These are phyloP conservation scores for Drosophila equinoxialis DNA, from an alignment of 1,140 invertebrate species.

Conservation along the genomic window DNA sequence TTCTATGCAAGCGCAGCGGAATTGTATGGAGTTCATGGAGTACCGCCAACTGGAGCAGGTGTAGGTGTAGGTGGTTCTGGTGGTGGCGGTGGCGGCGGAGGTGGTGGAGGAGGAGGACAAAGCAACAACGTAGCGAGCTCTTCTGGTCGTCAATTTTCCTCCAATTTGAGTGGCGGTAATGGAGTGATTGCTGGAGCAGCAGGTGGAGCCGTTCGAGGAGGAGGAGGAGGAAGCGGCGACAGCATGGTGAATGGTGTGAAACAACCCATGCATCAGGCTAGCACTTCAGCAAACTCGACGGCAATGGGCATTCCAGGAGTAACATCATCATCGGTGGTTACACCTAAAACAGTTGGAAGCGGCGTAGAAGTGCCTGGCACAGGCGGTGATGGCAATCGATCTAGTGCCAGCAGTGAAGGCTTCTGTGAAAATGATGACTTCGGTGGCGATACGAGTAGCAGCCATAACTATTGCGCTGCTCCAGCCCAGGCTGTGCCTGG, in stretches of 20 bases:
- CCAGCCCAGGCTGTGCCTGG: constrained; percentile 39
- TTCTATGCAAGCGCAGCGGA: constrained; percentile 46
- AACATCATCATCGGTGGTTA: not conserved
- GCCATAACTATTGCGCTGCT: constrained; percentile 70
- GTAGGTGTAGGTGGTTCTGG: constrained; percentile 13
- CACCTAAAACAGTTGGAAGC: not conserved
- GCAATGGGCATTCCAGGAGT: not conserved
- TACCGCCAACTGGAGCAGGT: not conserved
- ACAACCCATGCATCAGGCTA: not conserved
- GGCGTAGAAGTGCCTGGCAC: not conserved
- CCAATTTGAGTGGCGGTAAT: not conserved
- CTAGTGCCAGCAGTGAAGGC: constrained; percentile 96
- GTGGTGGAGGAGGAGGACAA: not conserved
- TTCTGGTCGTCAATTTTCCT: not conserved
- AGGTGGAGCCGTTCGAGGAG: not conserved
- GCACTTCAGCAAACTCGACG: not conserved
- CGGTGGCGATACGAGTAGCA: constrained; percentile 83
- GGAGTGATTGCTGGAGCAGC: not conserved
- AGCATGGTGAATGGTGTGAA: not conserved
- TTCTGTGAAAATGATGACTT: constrained; percentile 97
- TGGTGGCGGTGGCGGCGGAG: not conserved
- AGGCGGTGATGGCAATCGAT: constrained; percentile 90
- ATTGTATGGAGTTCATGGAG: constrained; percentile 16
- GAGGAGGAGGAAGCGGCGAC: not conserved
- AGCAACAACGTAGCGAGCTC: not conserved